Conservation (phyloP, 2,888 invertebrate genomes). For the Plutella xylostella region DNA sequence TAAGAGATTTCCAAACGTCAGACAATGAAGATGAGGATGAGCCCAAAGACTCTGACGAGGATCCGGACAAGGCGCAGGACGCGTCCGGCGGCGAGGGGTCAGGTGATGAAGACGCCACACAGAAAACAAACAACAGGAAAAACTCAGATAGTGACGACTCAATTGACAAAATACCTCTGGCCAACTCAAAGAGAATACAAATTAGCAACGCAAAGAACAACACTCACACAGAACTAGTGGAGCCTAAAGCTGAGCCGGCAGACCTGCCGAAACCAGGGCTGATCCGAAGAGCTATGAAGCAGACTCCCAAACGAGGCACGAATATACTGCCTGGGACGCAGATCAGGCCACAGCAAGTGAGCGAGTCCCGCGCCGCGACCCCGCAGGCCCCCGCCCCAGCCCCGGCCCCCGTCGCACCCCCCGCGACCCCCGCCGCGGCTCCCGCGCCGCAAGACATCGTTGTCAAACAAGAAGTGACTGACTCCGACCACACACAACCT, state of each 20-base stretch:
- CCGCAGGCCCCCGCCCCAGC: not conserved
- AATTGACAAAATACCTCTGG: constrained; percentile 13
- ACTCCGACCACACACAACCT: constrained; percentile 21
- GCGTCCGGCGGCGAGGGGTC: constrained; percentile 22
- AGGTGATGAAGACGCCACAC: constrained; percentile 19
- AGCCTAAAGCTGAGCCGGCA: constrained; percentile 22
- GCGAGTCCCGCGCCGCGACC: constrained; percentile 15
- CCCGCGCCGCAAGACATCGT: constrained; percentile 34
- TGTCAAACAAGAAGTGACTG: constrained; percentile 50
- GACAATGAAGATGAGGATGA: constrained; percentile 49
- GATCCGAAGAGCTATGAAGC: constrained; percentile 51
- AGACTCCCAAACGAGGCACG: constrained; percentile 50
- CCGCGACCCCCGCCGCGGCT: constrained; percentile 17
- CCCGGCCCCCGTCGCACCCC: constrained; percentile 5
- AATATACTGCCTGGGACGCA: constrained; percentile 24
- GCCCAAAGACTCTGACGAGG: constrained; percentile 30
- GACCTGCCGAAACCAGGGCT: constrained; percentile 25
- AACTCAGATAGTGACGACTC: constrained; percentile 33
- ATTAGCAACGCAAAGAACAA: constrained; percentile 22
- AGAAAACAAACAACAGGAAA: constrained; percentile 17
- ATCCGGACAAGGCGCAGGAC: constrained; percentile 28
- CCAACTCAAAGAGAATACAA: constrained; percentile 28
- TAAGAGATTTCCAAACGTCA: constrained; percentile 55
- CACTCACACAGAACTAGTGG: constrained; percentile 14
- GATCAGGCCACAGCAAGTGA: too few relatives aligned